Percentiles rank a stretch among this genome's conserved stretches.
These are phyloP conservation scores for Gorsachius magnificus DNA, from an alignment of 2,797 vertebrate genomes.

Conservation along the genomic window DNA sequence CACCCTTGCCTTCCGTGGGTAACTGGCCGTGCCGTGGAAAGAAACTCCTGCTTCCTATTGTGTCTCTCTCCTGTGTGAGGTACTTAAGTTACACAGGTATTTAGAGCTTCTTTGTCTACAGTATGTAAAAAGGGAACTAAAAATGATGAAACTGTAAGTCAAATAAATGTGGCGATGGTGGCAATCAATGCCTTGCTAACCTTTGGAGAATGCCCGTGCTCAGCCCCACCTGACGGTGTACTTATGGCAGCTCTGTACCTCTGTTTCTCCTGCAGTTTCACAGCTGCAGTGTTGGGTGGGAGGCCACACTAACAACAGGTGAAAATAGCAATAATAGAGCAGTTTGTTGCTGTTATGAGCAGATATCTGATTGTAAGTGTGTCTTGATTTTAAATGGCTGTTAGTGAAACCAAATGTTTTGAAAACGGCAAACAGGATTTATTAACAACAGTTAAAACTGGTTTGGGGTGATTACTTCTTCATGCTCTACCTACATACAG, in stretches of 20 bases:
- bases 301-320: background rate
- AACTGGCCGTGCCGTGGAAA: background rate
- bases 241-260: background rate
- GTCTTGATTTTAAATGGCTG: background rate
- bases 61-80: background rate
- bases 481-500: background rate
- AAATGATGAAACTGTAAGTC: background rate
- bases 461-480: background rate
- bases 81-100: background rate
- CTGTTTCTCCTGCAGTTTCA: background rate
- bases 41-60: background rate
- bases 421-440: background rate
- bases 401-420: background rate
- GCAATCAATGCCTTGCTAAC: background rate
- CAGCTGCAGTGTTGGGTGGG: background rate
- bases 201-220: background rate
- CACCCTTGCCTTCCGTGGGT: background rate
- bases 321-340: background rate
- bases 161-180: background rate
- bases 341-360: background rate
- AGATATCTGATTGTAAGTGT: background rate
- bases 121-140: background rate
- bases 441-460: background rate
- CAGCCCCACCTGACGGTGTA: background rate
- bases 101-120: background rate